Evolutionary conservation across 2,113 vertebrate genomes (phyloP).

Genomic region (Andinoacara biseriatus): DNA sequence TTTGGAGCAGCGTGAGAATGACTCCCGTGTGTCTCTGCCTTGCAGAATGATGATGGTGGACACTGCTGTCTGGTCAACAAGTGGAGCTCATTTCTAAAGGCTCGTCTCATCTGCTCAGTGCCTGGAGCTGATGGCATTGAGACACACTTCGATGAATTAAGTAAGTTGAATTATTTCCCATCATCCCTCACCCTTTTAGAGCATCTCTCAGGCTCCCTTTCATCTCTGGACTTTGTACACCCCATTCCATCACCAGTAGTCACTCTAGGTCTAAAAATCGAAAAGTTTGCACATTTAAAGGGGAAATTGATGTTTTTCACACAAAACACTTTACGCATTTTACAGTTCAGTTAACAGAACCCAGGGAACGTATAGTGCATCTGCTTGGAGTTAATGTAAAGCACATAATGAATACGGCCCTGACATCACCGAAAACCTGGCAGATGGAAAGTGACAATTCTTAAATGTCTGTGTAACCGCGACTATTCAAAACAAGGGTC

Average conservation of each 20-base stretch:
- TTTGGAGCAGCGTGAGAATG: constrained; percentile 3
- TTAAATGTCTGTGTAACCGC: constrained; percentile 27
- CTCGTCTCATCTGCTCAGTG: constrained; percentile 95
- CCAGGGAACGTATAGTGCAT: constrained; percentile 10
- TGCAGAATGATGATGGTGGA: constrained; percentile 94
- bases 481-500: constrained; percentile 32
- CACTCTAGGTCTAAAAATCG: not conserved
- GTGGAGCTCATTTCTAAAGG: constrained; percentile 99
- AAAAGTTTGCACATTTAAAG: not conserved
- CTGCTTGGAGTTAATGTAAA: constrained; percentile 16
- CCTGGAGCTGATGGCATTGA: constrained; percentile 92
- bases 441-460: constrained; percentile 50
- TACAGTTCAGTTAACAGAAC: not conserved
- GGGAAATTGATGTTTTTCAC: not conserved
- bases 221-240: not conserved
- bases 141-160: constrained; percentile 97
- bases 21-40: constrained; percentile 30
- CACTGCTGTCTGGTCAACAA: constrained; percentile 99
- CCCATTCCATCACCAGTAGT: not conserved
- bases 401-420: constrained; percentile 13
- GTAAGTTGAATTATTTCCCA: constrained; percentile 80
- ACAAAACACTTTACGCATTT: not conserved
- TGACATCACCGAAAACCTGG: constrained; percentile 27
- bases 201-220: not conserved
- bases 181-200: not conserved